Conservation (phyloP, 2,888 invertebrate species). For the Lapara coniferarum region DNA sequence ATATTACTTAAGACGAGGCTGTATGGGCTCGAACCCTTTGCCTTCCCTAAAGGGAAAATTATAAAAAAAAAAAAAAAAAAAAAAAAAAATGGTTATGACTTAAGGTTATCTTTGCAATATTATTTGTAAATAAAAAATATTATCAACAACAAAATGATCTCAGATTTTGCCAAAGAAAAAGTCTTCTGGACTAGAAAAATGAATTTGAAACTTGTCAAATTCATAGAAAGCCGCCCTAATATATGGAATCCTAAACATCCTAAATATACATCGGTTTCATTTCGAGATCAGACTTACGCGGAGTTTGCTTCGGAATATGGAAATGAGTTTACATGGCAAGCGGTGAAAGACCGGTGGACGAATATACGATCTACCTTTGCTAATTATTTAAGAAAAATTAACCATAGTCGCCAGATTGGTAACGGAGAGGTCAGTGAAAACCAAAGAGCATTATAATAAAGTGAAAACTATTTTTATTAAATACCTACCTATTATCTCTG, state of each 20-base stretch:
- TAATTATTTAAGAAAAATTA: slow-evolving; percentile 71
- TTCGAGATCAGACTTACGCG: slow-evolving; percentile 67
- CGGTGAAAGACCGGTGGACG: slow-evolving; percentile 77
- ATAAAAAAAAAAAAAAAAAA: too few relatives aligned
- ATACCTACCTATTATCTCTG: too few relatives aligned
- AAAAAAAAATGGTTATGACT: too few relatives aligned
- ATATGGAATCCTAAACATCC: slow-evolving; percentile 77
- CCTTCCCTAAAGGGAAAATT: too few relatives aligned
- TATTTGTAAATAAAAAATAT: neutral
- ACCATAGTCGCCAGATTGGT: slow-evolving; percentile 52
- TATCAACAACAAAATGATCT: slow-evolving; percentile 53
- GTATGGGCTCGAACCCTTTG: too few relatives aligned
- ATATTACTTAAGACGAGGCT: too few relatives aligned
- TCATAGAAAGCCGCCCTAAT: slow-evolving; percentile 65
- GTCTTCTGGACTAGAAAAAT: slow-evolving; percentile 76
- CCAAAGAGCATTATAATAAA: too few relatives aligned
- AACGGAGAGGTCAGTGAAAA: slow-evolving; percentile 55
- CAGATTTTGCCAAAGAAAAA: slow-evolving; percentile 75
- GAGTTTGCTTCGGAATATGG: slow-evolving; percentile 72
- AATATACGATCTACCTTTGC: slow-evolving; percentile 76
- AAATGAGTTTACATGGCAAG: slow-evolving; percentile 70
- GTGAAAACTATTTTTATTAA: too few relatives aligned
- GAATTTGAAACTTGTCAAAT: slow-evolving; percentile 74
- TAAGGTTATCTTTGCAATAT: too few relatives aligned
- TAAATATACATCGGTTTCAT: slow-evolving; percentile 67